These are phyloP conservation scores for Oscheius sp. DNA, from an alignment of 2,888 invertebrate genomes.

Conservation along the genomic window DNA sequence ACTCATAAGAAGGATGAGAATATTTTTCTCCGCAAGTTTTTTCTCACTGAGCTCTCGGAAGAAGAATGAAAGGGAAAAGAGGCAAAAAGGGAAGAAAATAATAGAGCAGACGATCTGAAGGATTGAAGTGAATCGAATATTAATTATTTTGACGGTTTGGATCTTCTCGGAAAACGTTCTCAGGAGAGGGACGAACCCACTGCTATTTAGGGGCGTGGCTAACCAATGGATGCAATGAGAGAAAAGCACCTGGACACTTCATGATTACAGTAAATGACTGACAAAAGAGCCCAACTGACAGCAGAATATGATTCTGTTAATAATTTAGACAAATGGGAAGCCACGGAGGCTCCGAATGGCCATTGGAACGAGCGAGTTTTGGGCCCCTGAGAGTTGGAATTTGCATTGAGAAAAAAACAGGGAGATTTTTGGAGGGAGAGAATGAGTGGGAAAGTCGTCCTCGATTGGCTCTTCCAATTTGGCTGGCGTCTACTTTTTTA, in stretches of 20 bases:
- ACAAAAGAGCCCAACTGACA: neutral
- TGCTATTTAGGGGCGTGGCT: conserved; percentile 12
- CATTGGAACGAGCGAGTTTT: too few relatives aligned
- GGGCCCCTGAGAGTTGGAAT: too few relatives aligned
- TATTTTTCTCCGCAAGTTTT: neutral
- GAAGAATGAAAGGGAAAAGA: neutral
- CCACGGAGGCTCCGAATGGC: too few relatives aligned
- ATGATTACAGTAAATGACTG: conserved; percentile 21
- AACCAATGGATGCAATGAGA: conserved; percentile 7
- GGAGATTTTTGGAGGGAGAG: too few relatives aligned
- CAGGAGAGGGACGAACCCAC: conserved; percentile 3
- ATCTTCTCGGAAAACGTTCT: neutral
- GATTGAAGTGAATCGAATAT: neutral
- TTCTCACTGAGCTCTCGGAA: neutral
- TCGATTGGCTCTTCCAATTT: conserved; percentile 8
- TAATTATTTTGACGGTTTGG: neutral
- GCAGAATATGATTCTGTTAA: too few relatives aligned
- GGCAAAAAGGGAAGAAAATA: neutral
- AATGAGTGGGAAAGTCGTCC: conserved; percentile 1
- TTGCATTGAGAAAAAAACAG: too few relatives aligned
- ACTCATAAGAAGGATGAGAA: neutral
- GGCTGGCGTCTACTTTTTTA: conserved; percentile 15
- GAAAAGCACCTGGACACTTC: conserved; percentile 6
- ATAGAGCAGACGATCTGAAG: neutral
- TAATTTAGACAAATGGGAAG: too few relatives aligned